A percentile compares a stretch with the other conserved stretches of the same genome.
phyloP scores from a whole-genome alignment of 1,140 invertebrate genomes.

The Drosophila prosaltans region DNA sequence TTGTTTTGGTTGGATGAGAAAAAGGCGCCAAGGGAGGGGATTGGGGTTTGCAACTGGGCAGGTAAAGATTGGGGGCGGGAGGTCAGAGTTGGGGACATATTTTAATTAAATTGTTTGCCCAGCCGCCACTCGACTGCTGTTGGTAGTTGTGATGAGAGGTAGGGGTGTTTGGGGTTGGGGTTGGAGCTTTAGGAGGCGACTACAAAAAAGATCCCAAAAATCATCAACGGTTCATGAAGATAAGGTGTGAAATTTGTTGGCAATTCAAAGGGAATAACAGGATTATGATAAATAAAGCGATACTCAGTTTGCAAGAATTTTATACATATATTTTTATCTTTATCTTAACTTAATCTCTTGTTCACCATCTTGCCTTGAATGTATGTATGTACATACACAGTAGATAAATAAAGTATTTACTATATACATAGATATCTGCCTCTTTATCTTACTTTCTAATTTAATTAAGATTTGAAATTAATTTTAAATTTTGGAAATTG shows the following conservation, averaged over 20 bases:
- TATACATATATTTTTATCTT: no score
- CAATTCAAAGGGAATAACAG: not conserved
- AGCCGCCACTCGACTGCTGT: slow-evolving; percentile 24
- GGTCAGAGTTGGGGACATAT: slow-evolving; percentile 58
- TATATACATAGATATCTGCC: no score
- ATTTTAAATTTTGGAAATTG: no score
- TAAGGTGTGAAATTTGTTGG: slow-evolving; percentile 19
- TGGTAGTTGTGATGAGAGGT: not conserved
- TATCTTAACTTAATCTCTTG: no score
- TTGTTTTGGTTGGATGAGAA: slow-evolving; percentile 34
- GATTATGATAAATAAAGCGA: not conserved
- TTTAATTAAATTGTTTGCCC: slow-evolving; percentile 78
- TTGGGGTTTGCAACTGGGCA: not conserved
- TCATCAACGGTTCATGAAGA: slow-evolving; percentile 43
- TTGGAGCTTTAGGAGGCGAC: not conserved
- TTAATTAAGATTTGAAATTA: no score
- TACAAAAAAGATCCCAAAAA: slow-evolving; percentile 22
- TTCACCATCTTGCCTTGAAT: no score
- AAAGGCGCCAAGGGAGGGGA: not conserved
- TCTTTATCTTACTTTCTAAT: no score
- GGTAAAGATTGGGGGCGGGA: not conserved
- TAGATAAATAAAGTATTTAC: no score
- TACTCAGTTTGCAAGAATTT: not conserved
- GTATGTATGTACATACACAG: no score
- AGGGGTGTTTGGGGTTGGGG: not conserved